These are phyloP conservation scores for Temnothorax unifasciatus DNA, from an alignment of 2,888 invertebrate species.

Conservation along the genomic window DNA sequence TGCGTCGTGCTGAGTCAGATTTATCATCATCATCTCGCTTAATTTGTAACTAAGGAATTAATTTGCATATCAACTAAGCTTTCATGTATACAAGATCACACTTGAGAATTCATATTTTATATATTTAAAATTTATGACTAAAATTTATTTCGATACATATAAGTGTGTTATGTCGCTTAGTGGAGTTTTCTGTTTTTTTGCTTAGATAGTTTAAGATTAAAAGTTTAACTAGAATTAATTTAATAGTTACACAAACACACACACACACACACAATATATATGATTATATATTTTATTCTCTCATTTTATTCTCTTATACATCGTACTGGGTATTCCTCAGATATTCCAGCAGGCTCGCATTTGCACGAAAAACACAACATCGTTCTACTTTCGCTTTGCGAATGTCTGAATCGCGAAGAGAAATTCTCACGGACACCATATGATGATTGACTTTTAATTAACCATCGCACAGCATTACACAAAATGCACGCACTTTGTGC, in stretches of 20 bases:
- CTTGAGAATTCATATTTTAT: not conserved
- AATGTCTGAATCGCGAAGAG: not conserved
- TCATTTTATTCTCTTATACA: no score
- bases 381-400: not conserved
- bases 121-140: not conserved
- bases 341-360: not conserved
- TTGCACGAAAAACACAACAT: not conserved
- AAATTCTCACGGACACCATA: slow-evolving; percentile 8
- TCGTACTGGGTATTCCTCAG: not conserved
- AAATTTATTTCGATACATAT: not conserved
- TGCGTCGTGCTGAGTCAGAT: slow-evolving; percentile 25
- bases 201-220: not conserved
- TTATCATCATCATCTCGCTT: slow-evolving; percentile 27
- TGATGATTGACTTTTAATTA: slow-evolving; percentile 29
- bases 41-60: slow-evolving; percentile 44
- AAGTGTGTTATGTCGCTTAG: not conserved
- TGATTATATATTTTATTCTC: not conserved
- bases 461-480: not conserved
- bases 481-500: not conserved
- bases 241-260: not conserved
- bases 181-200: not conserved
- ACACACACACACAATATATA: not conserved
- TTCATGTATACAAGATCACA: not conserved
- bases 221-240: slow-evolving; percentile 28
- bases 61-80: slow-evolving; percentile 26